Percentiles rank a stretch among this genome's conserved stretches.
Conservation (phyloP, 2,113 vertebrate species). For the Notothenia rossii region DNA sequence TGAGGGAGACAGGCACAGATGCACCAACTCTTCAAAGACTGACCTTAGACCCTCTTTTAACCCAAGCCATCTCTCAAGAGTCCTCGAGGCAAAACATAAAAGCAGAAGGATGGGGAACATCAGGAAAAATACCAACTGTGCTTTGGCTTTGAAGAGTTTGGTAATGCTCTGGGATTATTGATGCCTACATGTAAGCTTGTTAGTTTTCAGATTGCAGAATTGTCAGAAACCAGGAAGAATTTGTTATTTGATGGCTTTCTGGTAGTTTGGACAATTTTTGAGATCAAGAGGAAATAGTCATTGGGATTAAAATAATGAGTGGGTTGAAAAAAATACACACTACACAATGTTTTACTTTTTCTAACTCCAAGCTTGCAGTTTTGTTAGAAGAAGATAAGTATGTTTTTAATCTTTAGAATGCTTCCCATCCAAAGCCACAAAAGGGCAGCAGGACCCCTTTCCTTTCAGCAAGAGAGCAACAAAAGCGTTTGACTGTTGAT, state of each 20-base stretch:
- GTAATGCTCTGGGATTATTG: constrained; percentile 24
- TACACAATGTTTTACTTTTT: not conserved
- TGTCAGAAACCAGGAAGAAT: not conserved
- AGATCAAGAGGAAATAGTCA: not conserved
- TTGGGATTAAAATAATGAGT: not conserved
- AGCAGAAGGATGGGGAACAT: constrained; percentile 3
- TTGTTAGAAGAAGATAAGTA: not conserved
- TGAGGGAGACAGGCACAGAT: constrained; percentile 32
- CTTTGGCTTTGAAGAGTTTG: constrained; percentile 9
- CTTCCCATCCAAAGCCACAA: not conserved
- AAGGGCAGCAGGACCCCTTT: constrained; percentile 53
- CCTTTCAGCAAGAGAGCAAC: constrained; percentile 7
- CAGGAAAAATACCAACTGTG: constrained; percentile 2
- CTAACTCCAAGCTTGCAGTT: not conserved
- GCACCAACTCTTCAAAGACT: constrained; percentile 41
- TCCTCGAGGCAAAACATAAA: constrained; percentile 37
- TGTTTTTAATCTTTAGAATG: constrained; percentile 32
- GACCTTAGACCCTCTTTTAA: constrained; percentile 52
- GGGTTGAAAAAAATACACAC: not conserved
- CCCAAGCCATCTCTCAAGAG: constrained; percentile 28
- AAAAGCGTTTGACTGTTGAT: constrained; percentile 47
- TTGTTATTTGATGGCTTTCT: not conserved
- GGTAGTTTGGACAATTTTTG: not conserved
- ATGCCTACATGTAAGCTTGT: not conserved
- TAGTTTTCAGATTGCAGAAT: constrained; percentile 4